Base-by-base conservation (phyloP, 2,888 invertebrate genomes). In the Amphiduros pacificus region DNA sequence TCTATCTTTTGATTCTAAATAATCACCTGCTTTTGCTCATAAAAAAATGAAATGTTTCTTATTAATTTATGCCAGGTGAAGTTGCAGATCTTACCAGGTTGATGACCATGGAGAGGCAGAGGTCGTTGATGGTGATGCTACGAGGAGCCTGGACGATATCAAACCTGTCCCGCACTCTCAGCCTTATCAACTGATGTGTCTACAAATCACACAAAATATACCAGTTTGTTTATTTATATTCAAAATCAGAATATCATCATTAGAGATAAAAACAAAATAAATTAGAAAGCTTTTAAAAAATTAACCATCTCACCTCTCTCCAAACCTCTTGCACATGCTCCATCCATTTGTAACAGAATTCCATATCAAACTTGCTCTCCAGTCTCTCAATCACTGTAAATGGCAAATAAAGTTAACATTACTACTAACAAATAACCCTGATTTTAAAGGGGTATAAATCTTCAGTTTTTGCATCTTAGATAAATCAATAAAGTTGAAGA, bases 61-160 rank as follows among this genome's bases (percentile, higher is more conserved):
- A 17, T 36, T 14, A 17, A 14, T 36, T 36, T 9, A 36, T 36
- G 36, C 9, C 36, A 14, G 9, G 36, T 14, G 9, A 17, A 36
- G 9, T 36, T 36, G 17, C 17, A 14, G 9, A 14, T 41, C 73
- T 62, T 65, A 81, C 81, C 72, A 81, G 62, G 60, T 81, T 81
- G 49, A 81, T 77, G 59, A 74, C 76, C 61, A 74, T 73, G n/a
- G 80, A 74, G 29, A 79, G 66, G 64, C 79, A 79, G 40, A 80
- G 64, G 62, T 80, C 78, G 57, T 77, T 76, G 63, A 79, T 77
- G 52, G 78, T 74, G 55, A 79, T 77, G 64, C 74, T 79, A 49
- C 80, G 63, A 0, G 81, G 80, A 22, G 79, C 70, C 20, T 71
- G 68, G 5, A 81, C 67, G 28, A 68, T 66, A 51, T 81, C 80